phyloP scores from a whole-genome alignment of 2,888 invertebrate genomes.

The Cheilosia pagana region DNA sequence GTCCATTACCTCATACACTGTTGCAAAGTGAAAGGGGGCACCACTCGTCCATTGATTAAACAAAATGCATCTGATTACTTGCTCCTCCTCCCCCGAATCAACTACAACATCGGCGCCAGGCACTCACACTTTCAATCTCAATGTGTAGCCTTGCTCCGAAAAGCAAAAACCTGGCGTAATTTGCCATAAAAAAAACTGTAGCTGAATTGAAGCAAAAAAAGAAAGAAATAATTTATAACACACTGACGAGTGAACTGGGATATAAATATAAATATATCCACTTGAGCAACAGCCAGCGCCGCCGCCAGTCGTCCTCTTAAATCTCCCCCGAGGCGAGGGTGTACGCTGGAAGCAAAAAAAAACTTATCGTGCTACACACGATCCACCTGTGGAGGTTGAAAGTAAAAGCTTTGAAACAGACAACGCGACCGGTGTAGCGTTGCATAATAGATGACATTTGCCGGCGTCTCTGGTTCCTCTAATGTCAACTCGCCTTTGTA shows the following conservation, averaged over 20 bases:
- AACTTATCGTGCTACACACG: constrained; percentile 31
- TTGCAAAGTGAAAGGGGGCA: constrained; percentile 27
- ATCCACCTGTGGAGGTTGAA: constrained; percentile 69
- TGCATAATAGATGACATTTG: constrained; percentile 70
- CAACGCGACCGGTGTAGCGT: constrained; percentile 43
- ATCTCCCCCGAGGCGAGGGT: constrained; percentile 52
- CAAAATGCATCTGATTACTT: constrained; percentile 51
- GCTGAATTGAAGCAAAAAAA: constrained; percentile 35
- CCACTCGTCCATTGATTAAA: constrained; percentile 51
- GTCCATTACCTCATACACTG: constrained; percentile 28
- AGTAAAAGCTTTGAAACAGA: constrained; percentile 48
- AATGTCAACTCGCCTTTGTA: constrained; percentile 28
- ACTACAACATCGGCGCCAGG: constrained; percentile 45
- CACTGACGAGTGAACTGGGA: constrained; percentile 41
- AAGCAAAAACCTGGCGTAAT: constrained; percentile 46
- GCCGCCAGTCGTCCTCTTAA: constrained; percentile 10
- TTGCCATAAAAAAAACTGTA: constrained; percentile 27
- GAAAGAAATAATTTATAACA: constrained; percentile 37
- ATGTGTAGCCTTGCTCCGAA: constrained; percentile 59
- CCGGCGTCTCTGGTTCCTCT: constrained; percentile 44
- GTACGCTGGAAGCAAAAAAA: constrained; percentile 9
- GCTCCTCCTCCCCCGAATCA: constrained; percentile 40
- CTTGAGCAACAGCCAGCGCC: constrained; percentile 4
- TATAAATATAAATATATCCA: constrained; percentile 57
- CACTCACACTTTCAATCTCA: constrained; percentile 10